Percentiles rank a stretch among this genome's conserved stretches.
Evolutionary conservation across 1,140 invertebrate genomes (phyloP).

Genomic region (Trichonephila inaurata): DNA sequence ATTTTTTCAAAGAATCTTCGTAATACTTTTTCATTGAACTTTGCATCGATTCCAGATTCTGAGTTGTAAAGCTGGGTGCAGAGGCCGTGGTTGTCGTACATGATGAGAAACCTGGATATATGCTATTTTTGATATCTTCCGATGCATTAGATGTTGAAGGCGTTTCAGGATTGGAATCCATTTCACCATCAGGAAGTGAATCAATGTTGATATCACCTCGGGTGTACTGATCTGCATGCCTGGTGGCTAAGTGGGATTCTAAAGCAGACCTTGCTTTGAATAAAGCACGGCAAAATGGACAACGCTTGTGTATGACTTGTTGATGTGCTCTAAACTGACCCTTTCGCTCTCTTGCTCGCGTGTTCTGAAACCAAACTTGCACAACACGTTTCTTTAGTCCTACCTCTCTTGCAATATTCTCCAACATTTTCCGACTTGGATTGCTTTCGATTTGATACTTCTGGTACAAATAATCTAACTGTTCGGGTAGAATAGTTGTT

Average conservation of each 20-base stretch:
- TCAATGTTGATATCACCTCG: constrained; percentile 96
- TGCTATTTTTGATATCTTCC: constrained; percentile 69
- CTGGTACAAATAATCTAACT: constrained; percentile 97
- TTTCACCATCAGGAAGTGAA: constrained; percentile 88
- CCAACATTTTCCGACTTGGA: constrained; percentile 97
- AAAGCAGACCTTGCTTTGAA: constrained; percentile 97
- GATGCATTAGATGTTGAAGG: constrained; percentile 82
- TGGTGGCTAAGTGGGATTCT: constrained; percentile 95
- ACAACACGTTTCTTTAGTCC: constrained; percentile 98
- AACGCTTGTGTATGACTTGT: constrained; percentile 96
- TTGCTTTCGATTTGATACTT: constrained; percentile 99
- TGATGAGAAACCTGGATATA: constrained; percentile 46
- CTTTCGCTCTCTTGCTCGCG: constrained; percentile 92
- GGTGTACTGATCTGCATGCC: constrained; percentile 95
- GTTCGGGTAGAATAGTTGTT: constrained; percentile 98
- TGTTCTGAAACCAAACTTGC: constrained; percentile 98
- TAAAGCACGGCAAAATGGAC: constrained; percentile 95
- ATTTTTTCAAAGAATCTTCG: constrained; percentile 95
- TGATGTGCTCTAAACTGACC: constrained; percentile 96
- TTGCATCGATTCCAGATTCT: constrained; percentile 61
- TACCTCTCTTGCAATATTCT: constrained; percentile 96
- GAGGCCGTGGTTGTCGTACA: constrained; percentile 40
- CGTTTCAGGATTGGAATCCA: constrained; percentile 84
- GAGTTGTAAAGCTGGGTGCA: constrained; percentile 43
- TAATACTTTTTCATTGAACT: constrained; percentile 90